phyloP scores from a whole-genome alignment of 1,140 invertebrate genomes.

The Aphidius gifuensis region DNA sequence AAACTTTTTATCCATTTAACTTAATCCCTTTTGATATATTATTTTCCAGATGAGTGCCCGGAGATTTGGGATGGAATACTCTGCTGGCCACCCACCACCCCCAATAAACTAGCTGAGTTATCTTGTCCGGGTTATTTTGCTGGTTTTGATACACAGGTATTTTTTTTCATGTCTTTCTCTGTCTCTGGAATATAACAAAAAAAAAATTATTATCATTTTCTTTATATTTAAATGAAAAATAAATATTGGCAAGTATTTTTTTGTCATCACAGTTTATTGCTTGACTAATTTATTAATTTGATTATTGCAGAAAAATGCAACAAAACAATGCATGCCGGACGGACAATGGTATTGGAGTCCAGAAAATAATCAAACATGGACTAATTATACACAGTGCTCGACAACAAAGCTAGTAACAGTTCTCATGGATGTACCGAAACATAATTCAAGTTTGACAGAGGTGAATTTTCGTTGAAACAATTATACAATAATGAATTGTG shows the following conservation, averaged over 20 bases:
- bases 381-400: slow-evolving; percentile 61
- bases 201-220: too few relatives aligned
- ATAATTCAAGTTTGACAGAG: slow-evolving; percentile 43
- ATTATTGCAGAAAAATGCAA: slow-evolving; percentile 55
- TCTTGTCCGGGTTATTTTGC: slow-evolving; percentile 55
- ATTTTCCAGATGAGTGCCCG: slow-evolving; percentile 48
- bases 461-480: slow-evolving; percentile 29
- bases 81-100: slow-evolving; percentile 57
- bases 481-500: too few relatives aligned
- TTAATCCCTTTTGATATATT: too few relatives aligned
- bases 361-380: slow-evolving; percentile 55
- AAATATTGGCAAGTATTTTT: too few relatives aligned
- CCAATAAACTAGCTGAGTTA: slow-evolving; percentile 47
- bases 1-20: too few relatives aligned
- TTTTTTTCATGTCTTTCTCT: background rate
- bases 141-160: slow-evolving; percentile 52
- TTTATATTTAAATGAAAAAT: too few relatives aligned
- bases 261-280: too few relatives aligned
- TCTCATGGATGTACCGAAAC: slow-evolving; percentile 41
- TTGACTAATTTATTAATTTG: too few relatives aligned
- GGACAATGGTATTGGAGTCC: slow-evolving; percentile 59
- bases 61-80: slow-evolving; percentile 57
- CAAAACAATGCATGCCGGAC: slow-evolving; percentile 56
- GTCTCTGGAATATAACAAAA: too few relatives aligned
- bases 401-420: slow-evolving; percentile 40